Evolutionary conservation across 2,888 invertebrate genomes (phyloP).

Genomic region (Leptinotarsa haldemani): DNA sequence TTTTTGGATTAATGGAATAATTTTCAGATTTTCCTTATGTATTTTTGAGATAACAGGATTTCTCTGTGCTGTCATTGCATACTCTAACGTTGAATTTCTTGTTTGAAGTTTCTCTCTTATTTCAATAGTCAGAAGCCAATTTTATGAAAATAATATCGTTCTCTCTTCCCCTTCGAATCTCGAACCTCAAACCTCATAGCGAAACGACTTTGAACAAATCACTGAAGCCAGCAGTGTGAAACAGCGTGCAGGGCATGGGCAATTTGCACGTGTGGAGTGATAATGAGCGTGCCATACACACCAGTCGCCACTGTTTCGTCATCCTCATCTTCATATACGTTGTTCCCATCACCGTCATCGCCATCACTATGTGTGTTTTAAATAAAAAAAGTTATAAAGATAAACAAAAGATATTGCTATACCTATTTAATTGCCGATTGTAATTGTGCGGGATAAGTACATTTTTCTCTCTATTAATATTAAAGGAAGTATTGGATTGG

Average conservation of each 20-base stretch:
- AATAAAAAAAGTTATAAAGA: conserved; percentile 34
- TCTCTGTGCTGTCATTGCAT: too few relatives aligned
- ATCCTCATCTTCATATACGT: conserved; percentile 45
- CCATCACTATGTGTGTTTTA: conserved; percentile 56
- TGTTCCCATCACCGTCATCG: conserved; percentile 47
- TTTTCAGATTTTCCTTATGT: too few relatives aligned
- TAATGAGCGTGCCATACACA: conserved; percentile 66
- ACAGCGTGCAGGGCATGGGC: conserved; percentile 60
- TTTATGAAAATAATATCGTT: too few relatives aligned
- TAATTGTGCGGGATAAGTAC: conserved; percentile 60
- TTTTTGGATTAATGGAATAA: too few relatives aligned
- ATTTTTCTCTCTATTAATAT: conserved; percentile 58
- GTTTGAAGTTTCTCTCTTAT: too few relatives aligned
- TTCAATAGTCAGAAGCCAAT: too few relatives aligned
- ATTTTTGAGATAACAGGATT: too few relatives aligned
- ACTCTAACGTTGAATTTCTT: too few relatives aligned
- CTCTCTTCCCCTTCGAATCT: not conserved
- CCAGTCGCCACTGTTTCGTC: conserved; percentile 58
- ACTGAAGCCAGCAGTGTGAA: conserved; percentile 57
- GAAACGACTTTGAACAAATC: conserved; percentile 13
- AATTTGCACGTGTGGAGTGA: conserved; percentile 64
- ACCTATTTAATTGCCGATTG: conserved; percentile 47
- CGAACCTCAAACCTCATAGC: not conserved
- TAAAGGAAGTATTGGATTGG: conserved; percentile 44
- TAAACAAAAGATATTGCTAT: conserved; percentile 63